Percentiles rank a stretch among this genome's conserved stretches.
Evolutionary conservation across 2,797 vertebrate genomes (phyloP).

Genomic region (Acanthopagrus latus): DNA sequence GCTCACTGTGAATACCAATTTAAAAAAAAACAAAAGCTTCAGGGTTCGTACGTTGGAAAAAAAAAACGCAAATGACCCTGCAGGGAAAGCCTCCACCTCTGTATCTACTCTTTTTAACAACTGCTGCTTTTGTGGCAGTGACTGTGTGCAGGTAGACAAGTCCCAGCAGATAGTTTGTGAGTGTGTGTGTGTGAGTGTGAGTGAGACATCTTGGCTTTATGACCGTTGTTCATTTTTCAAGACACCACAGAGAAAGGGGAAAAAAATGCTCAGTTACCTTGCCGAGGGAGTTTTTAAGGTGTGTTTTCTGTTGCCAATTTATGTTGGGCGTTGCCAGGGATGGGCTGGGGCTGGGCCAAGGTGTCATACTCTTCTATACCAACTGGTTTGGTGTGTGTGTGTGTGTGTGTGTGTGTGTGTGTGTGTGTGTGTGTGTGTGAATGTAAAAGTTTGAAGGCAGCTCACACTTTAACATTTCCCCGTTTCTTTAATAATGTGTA

Average conservation of each 20-base stretch:
- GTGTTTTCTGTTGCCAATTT: constrained; percentile 52
- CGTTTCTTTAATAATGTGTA: too few species aligned
- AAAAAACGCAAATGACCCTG: constrained; percentile 33
- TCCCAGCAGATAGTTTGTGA: constrained; percentile 34
- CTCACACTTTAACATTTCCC: too few species aligned
- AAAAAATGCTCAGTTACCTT: neutral
- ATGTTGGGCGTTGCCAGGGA: constrained; percentile 59
- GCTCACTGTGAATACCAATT: constrained; percentile 16
- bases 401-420: constrained; percentile 6
- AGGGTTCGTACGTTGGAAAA: constrained; percentile 22
- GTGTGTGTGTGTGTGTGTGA: constrained; percentile 21
- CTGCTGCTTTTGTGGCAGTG: neutral
- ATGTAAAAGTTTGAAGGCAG: neutral
- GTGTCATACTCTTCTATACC: constrained; percentile 15
- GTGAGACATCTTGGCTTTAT: constrained; percentile 7
- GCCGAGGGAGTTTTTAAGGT: constrained; percentile 32
- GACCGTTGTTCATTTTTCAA: constrained; percentile 29
- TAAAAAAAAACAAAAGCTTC: neutral
- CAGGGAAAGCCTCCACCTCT: constrained; percentile 2
- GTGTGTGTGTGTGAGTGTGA: too few species aligned
- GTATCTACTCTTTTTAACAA: constrained; percentile 9
- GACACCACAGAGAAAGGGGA: constrained; percentile 11
- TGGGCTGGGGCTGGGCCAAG: constrained; percentile 12
- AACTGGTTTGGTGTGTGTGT: constrained; percentile 58
- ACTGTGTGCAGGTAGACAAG: constrained; percentile 37